Conservation (phyloP, 2,113 vertebrate species). For the Carassius carassius region DNA sequence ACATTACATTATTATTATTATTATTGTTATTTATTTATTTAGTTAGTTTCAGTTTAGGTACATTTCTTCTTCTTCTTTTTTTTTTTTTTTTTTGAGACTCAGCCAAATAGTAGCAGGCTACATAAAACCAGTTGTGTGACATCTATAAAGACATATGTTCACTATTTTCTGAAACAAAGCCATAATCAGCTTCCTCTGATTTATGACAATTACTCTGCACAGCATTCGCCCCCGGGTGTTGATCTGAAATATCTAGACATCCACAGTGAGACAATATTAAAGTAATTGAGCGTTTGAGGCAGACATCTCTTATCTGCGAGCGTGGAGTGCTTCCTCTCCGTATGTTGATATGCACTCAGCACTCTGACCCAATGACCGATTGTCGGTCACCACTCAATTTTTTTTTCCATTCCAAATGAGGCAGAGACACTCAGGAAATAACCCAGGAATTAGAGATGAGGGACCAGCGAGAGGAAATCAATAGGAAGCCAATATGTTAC, state of each 20-base stretch:
- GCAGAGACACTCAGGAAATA: constrained; percentile 76
- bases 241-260: constrained; percentile 20
- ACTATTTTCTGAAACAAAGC: constrained; percentile 1
- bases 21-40: not conserved
- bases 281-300: constrained; percentile 48
- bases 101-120: not conserved
- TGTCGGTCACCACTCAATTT: constrained; percentile 58
- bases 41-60: not conserved
- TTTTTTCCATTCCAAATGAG: constrained; percentile 65
- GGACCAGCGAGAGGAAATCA: constrained; percentile 66
- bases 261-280: constrained; percentile 33
- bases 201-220: not conserved
- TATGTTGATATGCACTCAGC: constrained; percentile 74
- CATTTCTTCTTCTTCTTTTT: no score
- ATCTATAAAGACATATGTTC: not conserved
- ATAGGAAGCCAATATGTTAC: constrained; percentile 74
- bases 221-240: constrained; percentile 12
- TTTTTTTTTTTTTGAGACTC: not conserved
- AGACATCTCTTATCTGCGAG: constrained; percentile 39
- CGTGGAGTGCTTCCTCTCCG: constrained; percentile 66
- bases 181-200: not conserved
- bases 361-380: constrained; percentile 68
- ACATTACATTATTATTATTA: no score
- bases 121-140: not conserved
- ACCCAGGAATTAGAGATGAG: constrained; percentile 74